A percentile compares a stretch with the other conserved stretches of the same genome.
These are phyloP conservation scores for Euwallacea similis DNA, from an alignment of 1,140 invertebrate genomes.

Conservation along the genomic window DNA sequence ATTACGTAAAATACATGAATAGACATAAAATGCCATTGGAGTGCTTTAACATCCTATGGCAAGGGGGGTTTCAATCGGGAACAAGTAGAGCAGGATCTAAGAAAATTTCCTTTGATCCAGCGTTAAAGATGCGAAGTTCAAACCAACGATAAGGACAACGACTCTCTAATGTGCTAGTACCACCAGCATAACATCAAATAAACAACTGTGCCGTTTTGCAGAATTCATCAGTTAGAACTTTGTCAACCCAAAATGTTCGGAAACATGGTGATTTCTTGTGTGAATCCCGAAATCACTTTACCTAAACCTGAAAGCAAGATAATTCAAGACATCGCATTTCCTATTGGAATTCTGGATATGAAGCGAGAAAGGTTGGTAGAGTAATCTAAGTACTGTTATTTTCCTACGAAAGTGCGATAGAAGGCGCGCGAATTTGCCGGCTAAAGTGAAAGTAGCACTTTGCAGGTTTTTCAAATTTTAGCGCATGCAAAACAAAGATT, in stretches of 20 bases:
- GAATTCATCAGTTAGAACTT: conserved; percentile 43
- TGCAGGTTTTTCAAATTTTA: too few relatives aligned
- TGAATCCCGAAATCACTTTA: conserved; percentile 25
- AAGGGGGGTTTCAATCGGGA: neutral
- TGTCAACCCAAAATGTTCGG: conserved; percentile 49
- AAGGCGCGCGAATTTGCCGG: too few relatives aligned
- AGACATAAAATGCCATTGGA: neutral
- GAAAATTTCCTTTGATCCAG: neutral
- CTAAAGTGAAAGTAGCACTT: too few relatives aligned
- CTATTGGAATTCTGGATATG: too few relatives aligned
- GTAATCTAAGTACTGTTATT: too few relatives aligned
- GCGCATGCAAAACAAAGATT: too few relatives aligned
- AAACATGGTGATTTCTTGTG: conserved; percentile 43
- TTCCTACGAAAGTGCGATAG: too few relatives aligned
- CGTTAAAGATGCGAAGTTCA: too few relatives aligned
- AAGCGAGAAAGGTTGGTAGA: too few relatives aligned
- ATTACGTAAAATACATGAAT: neutral
- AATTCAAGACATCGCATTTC: too few relatives aligned
- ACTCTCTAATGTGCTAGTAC: neutral
- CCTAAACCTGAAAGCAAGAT: neutral
- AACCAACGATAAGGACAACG: neutral
- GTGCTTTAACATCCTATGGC: neutral
- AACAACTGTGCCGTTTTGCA: conserved; percentile 2
- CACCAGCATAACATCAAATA: neutral
- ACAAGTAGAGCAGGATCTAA: neutral